Evolutionary conservation across 2,797 vertebrate species (phyloP), one percentile per base, ranked within the genome.

Genomic region (Gambelia wislizenii): DNA sequence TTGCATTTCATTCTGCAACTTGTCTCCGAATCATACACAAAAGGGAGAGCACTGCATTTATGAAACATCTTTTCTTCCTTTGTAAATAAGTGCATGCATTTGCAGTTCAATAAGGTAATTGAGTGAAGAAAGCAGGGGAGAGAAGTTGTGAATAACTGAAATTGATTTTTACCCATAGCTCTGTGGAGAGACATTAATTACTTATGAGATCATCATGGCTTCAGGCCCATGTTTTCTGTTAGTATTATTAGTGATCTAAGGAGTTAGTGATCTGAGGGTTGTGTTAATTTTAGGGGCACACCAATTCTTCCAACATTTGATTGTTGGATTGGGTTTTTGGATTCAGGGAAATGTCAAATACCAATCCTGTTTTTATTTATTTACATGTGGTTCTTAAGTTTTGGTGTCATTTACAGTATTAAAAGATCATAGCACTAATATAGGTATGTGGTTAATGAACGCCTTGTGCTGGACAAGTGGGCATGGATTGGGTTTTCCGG

Each of bases 71-170:
- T 85, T 59, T 33, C 64, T 81, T 49, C 27, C 77, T 93, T 95
- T 93, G 87, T 82, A 95, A 92, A 92, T 86, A 92, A 95, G 84
- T 94, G 83, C 87, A 88, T 88, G 72, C 92, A 91, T 95, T 94
- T 94, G 80, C 70, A 81, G 87, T 88, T 96, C 96, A 96, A 96
- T 95, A 96, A 95, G 86, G 91, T 94, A 96, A 96, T 88, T 96
- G 95, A 94, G 91, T 95, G 93, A 94, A 86, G 90, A 95, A 93
- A 95, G 85, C 49, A 93, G 87, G 54, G 84, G 89, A 93, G 94
- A 96, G 93, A 95, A 87, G 80, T 92, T 95, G 93, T 83, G 89
- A 95, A 94, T 93, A 95, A 94, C 85, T 88, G 91, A 90, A 95
- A 96, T 95, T 93, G 94, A 96, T 96, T 95, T 95, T 94, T 87